Base-by-base conservation (phyloP, 2,113 vertebrate genomes). In the Alethe diademata region DNA sequence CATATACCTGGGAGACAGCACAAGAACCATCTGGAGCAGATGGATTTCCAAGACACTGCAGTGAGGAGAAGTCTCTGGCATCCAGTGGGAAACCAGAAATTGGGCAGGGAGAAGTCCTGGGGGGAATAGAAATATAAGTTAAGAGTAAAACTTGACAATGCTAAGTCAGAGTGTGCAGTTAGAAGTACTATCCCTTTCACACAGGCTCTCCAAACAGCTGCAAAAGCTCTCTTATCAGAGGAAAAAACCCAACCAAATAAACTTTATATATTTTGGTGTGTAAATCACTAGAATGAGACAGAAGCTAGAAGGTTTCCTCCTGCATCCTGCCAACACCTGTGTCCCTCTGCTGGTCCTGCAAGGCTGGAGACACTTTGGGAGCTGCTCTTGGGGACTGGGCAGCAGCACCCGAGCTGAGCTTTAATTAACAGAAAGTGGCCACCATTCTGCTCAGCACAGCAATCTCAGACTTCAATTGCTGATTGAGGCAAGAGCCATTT, bases 351-450 rank as follows among this genome's bases (percentile, higher is more conserved):
- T 70, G 19, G 12, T 85, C 40, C 29, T 57, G 15, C 0, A 1
- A 29, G 28, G 28, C 66, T 72, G 31, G 38, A 58, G 57, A 12
- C 57, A 78, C 28, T 92, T 47, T 31, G 29, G 58, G 61, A 73
- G 23, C 18, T 0, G 3, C 40, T 75, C 8, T 24, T 15, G 0
- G 26, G 1, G 1, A 26, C 18, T 0, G 0, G 35, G 54, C 4
- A 2, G 50, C 66, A 65, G 40, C 0, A 6, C 83, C 67, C 0
- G n/a, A 67, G 53, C 72, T 48, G 67, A 94, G 86, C 73, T 90
- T 97, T 97, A 97, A 97, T 97, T 97, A 97, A 95, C 31, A 58
- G 92, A 93, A 79, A 95, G 94, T 84, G 74, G 78, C 43, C 36
- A 19, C 66, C 3, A 0, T 92, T 97, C 93, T 93, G 90, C 95